Evolutionary conservation across 2,797 vertebrate species (phyloP), one percentile per base, ranked within the genome.

Genomic region (Fundulus diaphanus): DNA sequence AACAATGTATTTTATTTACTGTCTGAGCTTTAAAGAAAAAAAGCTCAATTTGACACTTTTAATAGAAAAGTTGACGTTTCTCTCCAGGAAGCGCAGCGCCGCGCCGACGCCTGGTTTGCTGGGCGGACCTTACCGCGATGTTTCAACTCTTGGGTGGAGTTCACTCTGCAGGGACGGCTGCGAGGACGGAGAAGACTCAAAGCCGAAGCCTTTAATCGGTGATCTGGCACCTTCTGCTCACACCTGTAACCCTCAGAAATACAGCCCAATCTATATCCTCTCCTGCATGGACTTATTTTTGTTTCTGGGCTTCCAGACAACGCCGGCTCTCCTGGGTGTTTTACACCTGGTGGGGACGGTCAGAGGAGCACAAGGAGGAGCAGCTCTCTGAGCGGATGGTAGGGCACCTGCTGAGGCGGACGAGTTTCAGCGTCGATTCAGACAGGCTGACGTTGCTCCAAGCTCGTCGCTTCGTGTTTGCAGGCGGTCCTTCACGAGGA

Each of bases 401-500:
- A 95, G 3, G 68, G 18, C 8, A 7, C 33, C 72, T n/a, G 11
- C 27, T 61, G 72, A 72, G 37, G 12, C 33, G 82, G 70, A 77
- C 67, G 5, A 37, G 13, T 13, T 11, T 20, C 27, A 15, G 40
- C 59, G 52, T 15, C 51, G 24, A 37, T 57, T 49, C n/a, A 20
- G 51, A 59, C 31, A 12, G 1, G 1, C 7, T 4, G 22, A 7
- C 70, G 15, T 65, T 65, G 22, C 12, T 8, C 65, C 27, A 76
- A 24, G 69, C 46, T 57, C 51, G 20, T 49, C 22, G 33, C 8
- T 52, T 3, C 0, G 13, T 68, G 4, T 85, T 65, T 51, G 42
- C 74, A 99, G 98, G 97, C 97, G 27, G 73, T 96, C 59, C 87
- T 96, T 42, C 96, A 97, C 1, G 93, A 92, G 0, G 90, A 97